phyloP scores from a whole-genome alignment of 2,113 vertebrate species.

The Saiga tatarica region DNA sequence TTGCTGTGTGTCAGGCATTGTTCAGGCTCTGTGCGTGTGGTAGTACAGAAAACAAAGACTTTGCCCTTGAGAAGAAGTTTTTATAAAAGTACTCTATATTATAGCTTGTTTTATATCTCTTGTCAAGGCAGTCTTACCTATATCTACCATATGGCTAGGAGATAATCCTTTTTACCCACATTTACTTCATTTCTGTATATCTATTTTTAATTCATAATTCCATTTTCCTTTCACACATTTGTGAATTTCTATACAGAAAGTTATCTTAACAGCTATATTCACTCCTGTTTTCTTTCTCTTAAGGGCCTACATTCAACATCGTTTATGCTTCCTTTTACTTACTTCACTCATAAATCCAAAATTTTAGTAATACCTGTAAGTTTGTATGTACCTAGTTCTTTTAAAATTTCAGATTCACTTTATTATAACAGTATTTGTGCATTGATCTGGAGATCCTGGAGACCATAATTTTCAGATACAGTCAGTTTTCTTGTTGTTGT shows the following conservation, averaged over 20 bases:
- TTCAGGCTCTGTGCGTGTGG: not conserved
- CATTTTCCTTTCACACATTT: not conserved
- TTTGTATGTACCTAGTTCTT: not conserved
- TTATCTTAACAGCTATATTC: not conserved
- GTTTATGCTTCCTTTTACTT: not conserved
- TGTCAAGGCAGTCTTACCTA: not conserved
- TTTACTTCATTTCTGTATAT: not conserved
- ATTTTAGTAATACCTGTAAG: not conserved
- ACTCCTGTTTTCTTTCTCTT: not conserved
- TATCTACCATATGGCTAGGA: not conserved
- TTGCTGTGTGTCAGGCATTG: not conserved
- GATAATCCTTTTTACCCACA: not conserved
- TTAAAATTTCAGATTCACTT: constrained; percentile 26
- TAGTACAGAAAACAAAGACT: not conserved
- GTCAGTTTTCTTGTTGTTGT: not conserved
- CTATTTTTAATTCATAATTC: not conserved
- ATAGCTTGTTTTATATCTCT: not conserved
- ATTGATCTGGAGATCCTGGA: not conserved
- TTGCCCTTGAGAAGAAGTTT: not conserved
- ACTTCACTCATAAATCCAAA: not conserved
- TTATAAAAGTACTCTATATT: not conserved
- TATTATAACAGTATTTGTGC: not conserved
- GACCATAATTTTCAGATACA: not conserved
- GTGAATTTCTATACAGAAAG: not conserved
- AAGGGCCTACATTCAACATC: not conserved